These are phyloP conservation scores for Hippocampus guttulatus DNA, from an alignment of 2,113 vertebrate species.

Conservation along the genomic window DNA sequence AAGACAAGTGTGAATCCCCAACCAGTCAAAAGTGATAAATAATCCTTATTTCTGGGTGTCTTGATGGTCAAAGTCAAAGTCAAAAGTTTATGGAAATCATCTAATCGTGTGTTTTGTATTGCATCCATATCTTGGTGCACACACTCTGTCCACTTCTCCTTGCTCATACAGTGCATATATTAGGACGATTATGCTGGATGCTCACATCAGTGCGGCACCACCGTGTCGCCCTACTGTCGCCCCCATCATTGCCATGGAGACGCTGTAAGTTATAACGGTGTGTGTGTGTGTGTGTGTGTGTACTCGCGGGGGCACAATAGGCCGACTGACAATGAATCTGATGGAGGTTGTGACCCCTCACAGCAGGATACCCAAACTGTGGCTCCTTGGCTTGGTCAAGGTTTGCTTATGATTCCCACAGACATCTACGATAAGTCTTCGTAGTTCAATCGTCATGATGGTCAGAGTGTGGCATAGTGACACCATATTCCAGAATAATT, in stretches of 20 bases:
- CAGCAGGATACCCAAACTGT: conserved; percentile 67
- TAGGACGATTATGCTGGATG: conserved; percentile 26
- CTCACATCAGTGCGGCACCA: conserved; percentile 70
- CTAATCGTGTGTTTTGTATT: neutral
- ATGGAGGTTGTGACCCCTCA: conserved; percentile 92
- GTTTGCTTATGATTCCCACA: conserved; percentile 27
- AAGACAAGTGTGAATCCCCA: neutral
- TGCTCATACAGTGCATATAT: conserved; percentile 13
- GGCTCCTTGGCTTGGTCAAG: conserved; percentile 82
- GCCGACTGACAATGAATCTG: conserved; percentile 98
- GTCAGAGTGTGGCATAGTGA: neutral
- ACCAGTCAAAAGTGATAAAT: neutral
- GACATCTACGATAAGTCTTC: conserved; percentile 7
- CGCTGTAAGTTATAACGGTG: conserved; percentile 88
- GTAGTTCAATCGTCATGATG: neutral
- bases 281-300: conserved; percentile 36
- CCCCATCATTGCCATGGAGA: conserved; percentile 90
- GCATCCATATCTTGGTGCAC: neutral
- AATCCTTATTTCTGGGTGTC: neutral
- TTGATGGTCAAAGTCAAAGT: conserved; percentile 43
- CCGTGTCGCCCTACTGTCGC: conserved; percentile 93
- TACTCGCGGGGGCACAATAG: conserved; percentile 79
- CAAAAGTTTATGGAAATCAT: neutral
- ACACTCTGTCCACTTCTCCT: neutral
- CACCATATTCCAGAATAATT: neutral